Base-by-base conservation (phyloP, 2,888 invertebrate genomes). In the Drosophila kambysellisi region DNA sequence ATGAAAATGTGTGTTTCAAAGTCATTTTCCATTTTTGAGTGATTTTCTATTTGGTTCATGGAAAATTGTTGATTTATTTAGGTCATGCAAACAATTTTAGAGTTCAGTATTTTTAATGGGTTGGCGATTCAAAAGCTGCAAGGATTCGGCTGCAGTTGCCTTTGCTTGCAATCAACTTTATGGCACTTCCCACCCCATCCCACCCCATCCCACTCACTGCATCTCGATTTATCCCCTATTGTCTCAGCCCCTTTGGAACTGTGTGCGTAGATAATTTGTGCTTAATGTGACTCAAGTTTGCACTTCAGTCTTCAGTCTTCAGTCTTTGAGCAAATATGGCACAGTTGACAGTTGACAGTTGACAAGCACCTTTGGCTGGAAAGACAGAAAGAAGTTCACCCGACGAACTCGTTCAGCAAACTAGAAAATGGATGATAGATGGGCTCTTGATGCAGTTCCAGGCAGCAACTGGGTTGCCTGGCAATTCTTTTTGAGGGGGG, bases 201-300 rank as follows among this genome's bases (percentile, higher is more conserved):
- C 12, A 6, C 32, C 15, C 17, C n/a, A 15, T 35, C 20, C 7
- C 61, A 25, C 50, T 56, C 11, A 3, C 29, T 39, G 12, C 11
- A 37, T 33, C 33, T 20, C 8, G 15, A 20, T 5, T 35, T 54
- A 25, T 25, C 46, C 35, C 25, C 54, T 25, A 46, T 54, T 51
- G 52, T 58, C 29, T 54, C 41, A 35, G 20, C 41, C 50, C 62
- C 32, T 52, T 35, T 74, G 77, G 76, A 81, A 79, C 70, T 75
- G 82, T 84, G 85, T 87, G 72, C 79, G 67, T 71, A 81, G 88
- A 86, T 89, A 87, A 89, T 89, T 89, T 82, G 67, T 72, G 76
- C 88, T 85, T 82, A 86, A 88, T 84, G 82, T 82, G 79, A 84
- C 82, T 86, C 69, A 82, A 86, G 88, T 87, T 86, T 87, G 83